Percentiles rank a stretch among this genome's conserved stretches.
Evolutionary conservation across 2,113 vertebrate species (phyloP).

Genomic region (Oncorhynchus gorbuscha): DNA sequence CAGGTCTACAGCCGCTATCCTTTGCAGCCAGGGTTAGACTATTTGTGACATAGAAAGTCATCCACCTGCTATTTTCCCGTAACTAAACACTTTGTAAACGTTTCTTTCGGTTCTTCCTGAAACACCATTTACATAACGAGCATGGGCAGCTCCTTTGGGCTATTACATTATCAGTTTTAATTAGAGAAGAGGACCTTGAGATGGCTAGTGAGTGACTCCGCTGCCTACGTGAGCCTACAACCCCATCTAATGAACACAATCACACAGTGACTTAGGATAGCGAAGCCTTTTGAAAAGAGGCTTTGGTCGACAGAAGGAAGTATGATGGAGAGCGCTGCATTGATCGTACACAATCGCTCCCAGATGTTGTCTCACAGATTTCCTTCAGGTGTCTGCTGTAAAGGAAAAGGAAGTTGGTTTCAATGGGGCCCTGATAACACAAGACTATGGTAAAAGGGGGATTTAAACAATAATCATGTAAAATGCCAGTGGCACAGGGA

Average conservation of each 20-base stretch:
- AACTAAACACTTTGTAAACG: neutral
- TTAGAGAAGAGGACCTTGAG: neutral
- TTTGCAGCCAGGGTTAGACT: neutral
- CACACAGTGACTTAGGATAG: neutral
- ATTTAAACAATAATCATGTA: too few species aligned
- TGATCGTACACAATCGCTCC: neutral
- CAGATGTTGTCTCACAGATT: neutral
- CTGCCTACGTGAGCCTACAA: neutral
- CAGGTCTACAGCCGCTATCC: neutral
- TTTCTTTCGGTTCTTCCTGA: neutral
- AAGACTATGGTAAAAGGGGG: too few species aligned
- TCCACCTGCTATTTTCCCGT: neutral
- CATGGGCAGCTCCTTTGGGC: neutral
- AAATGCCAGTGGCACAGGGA: too few species aligned
- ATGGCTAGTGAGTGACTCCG: neutral
- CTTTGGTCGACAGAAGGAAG: neutral
- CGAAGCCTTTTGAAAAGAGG: neutral
- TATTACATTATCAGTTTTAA: neutral
- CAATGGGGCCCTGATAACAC: neutral
- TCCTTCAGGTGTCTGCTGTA: neutral
- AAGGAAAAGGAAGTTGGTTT: neutral
- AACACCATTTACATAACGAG: neutral
- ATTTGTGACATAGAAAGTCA: neutral
- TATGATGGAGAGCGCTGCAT: neutral
- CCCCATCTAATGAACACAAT: neutral